phyloP scores from a whole-genome alignment of 1,140 invertebrate species.

The Zophobas morio region DNA sequence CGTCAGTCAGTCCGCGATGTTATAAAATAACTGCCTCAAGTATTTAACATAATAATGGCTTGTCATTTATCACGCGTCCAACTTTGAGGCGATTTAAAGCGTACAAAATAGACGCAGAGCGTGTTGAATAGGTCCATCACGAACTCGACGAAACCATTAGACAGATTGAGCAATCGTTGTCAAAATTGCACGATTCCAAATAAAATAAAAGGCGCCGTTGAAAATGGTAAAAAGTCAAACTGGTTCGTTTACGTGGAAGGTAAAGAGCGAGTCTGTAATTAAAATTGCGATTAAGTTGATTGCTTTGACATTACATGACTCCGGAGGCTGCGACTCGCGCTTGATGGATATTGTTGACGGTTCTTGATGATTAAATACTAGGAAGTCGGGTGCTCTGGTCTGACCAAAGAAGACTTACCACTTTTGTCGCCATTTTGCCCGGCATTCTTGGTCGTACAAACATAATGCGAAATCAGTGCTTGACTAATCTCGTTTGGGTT shows the following conservation, averaged over 20 bases:
- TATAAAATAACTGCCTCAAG: neutral
- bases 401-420: constrained; percentile 14
- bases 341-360: constrained; percentile 19
- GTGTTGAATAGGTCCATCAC: constrained; percentile 8
- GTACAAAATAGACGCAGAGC: neutral
- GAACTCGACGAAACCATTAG: neutral
- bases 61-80: constrained; percentile 16
- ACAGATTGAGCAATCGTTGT: neutral
- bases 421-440: constrained; percentile 31
- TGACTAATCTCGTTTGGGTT: constrained; percentile 9
- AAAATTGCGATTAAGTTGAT: constrained; percentile 46
- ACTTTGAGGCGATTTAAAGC: neutral
- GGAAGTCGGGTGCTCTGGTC: neutral
- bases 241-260: constrained; percentile 17
- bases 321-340: constrained; percentile 22
- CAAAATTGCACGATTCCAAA: neutral
- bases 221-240: constrained; percentile 8
- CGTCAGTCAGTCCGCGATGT: neutral
- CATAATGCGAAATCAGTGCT: constrained; percentile 27
- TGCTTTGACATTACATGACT: constrained; percentile 46
- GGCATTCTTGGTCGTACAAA: constrained; percentile 1
- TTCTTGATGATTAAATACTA: constrained; percentile 16
- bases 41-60: constrained; percentile 8
- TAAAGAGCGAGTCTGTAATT: constrained; percentile 27
- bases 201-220: neutral